Conservation (phyloP, 2,888 invertebrate species). For the Ctenicera cuprea region DNA sequence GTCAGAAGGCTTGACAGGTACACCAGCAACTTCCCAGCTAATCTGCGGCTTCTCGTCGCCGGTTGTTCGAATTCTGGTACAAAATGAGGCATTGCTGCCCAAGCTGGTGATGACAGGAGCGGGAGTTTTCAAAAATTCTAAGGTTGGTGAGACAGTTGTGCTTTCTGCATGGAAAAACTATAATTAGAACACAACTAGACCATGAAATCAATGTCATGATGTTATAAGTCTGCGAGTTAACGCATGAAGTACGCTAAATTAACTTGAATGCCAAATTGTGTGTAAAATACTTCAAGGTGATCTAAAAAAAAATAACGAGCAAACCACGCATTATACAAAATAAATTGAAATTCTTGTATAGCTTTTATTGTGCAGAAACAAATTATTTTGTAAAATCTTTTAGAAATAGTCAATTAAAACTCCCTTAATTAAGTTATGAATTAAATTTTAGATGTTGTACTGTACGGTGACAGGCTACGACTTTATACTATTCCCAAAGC, state of each 20-base stretch:
- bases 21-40: slow-evolving; percentile 77
- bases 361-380: too few relatives aligned
- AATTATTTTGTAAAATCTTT: too few relatives aligned
- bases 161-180: slow-evolving; percentile 33
- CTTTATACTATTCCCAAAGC: too few relatives aligned
- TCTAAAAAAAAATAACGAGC: too few relatives aligned
- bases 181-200: slow-evolving; percentile 10
- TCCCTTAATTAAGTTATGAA: too few relatives aligned
- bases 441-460: too few relatives aligned
- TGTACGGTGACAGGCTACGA: too few relatives aligned
- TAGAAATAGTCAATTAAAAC: too few relatives aligned
- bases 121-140: slow-evolving; percentile 75
- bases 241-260: neutral
- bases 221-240: neutral
- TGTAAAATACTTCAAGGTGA: too few relatives aligned
- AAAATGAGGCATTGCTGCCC: slow-evolving; percentile 75
- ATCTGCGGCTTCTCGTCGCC: slow-evolving; percentile 70
- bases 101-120: slow-evolving; percentile 73
- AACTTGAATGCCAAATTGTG: too few relatives aligned
- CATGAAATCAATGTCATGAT: neutral
- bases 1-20: slow-evolving; percentile 58
- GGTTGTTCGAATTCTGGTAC: slow-evolving; percentile 73
- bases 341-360: too few relatives aligned
- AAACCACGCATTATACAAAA: too few relatives aligned
- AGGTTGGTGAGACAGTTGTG: slow-evolving; percentile 48